These are phyloP conservation scores for Agriopis marginaria DNA, from an alignment of 2,888 invertebrate species.

Conservation along the genomic window DNA sequence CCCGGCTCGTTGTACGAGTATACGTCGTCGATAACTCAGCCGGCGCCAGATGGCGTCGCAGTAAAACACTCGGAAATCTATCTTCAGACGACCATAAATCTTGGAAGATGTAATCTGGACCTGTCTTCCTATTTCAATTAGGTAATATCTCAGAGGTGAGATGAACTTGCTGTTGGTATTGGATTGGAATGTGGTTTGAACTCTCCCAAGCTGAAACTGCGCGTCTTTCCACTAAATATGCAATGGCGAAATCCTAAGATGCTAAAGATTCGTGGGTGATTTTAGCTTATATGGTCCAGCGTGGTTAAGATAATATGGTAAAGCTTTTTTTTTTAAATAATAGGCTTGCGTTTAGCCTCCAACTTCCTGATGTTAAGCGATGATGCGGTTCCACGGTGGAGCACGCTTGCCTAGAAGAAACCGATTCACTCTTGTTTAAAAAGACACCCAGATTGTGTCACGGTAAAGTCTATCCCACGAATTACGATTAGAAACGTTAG, in stretches of 20 bases:
- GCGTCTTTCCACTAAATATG: not conserved
- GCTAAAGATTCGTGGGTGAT: too few relatives aligned
- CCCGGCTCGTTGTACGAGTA: not conserved
- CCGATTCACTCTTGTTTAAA: too few relatives aligned
- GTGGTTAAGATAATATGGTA: too few relatives aligned
- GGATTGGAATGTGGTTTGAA: conserved; percentile 1
- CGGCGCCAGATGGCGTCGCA: conserved; percentile 28
- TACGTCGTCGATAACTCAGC: conserved; percentile 22
- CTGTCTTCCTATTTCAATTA: conserved; percentile 39
- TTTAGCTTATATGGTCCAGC: too few relatives aligned
- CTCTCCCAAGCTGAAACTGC: not conserved
- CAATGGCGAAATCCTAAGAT: not conserved
- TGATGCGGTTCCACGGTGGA: too few relatives aligned
- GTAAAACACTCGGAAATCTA: conserved; percentile 35
- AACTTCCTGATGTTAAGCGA: too few relatives aligned
- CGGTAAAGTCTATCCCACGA: too few relatives aligned
- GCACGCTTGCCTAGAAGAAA: too few relatives aligned
- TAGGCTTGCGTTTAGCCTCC: too few relatives aligned
- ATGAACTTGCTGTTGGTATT: conserved; percentile 8
- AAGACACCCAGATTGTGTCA: too few relatives aligned
- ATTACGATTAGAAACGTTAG: too few relatives aligned
- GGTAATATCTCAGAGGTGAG: conserved; percentile 34
- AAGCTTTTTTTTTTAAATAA: too few relatives aligned
- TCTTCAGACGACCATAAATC: conserved; percentile 33
- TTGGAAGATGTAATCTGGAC: conserved; percentile 30